Evolutionary conservation across 2,888 invertebrate genomes (phyloP), one percentile per base, ranked within the genome.

Genomic region (Linhomoeus sp.): DNA sequence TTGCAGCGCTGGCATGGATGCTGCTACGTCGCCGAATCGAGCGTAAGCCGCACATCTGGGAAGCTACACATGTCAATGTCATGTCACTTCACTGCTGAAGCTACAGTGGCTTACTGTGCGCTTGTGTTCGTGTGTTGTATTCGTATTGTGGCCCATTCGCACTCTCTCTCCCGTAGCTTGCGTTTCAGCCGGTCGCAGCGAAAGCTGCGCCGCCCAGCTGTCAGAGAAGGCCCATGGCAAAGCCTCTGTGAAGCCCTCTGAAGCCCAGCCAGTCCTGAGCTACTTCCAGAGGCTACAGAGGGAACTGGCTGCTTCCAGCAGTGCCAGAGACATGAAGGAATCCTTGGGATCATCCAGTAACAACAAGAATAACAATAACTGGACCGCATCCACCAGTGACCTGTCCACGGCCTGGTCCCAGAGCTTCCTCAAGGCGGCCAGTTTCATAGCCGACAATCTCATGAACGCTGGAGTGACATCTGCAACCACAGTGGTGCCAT

Each of bases 1-100:
- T 35, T 57, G 75, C 77, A 81, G 86, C 84, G 55, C 73, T 86
- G 71, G 83, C 85, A 67, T 87, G 86, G 86, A 81, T 81, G 75
- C 80, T 84, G 56, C 79, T 86, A 69, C 77, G 84, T 69, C 83
- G 82, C 69, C 76, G 84, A 63, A 78, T 84, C 69, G 84, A 86
- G 72, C 81, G 85, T 86, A 79, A 61, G 41, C 12, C 24, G 9
- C 22, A 40, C 9, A 22, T 5, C 15, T 40, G 7, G 7, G 33
- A 12, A 33, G 33, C 15, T 33, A 33, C 33, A 33, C 9, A 33
- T 33, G 15, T 33, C 15, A 9, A 33, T 15, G 15, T 12, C n/a
- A n/a, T n/a, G n/a, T n/a, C n/a, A n/a, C n/a, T n/a, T n/a, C n/a
- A n/a, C n/a, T 33, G 33, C 15, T 9, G 15, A 33, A 33, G 15